Evolutionary conservation across 2,113 vertebrate genomes (phyloP), one percentile per base, ranked within the genome.

Genomic region (Phalacrocorax aristotelis): DNA sequence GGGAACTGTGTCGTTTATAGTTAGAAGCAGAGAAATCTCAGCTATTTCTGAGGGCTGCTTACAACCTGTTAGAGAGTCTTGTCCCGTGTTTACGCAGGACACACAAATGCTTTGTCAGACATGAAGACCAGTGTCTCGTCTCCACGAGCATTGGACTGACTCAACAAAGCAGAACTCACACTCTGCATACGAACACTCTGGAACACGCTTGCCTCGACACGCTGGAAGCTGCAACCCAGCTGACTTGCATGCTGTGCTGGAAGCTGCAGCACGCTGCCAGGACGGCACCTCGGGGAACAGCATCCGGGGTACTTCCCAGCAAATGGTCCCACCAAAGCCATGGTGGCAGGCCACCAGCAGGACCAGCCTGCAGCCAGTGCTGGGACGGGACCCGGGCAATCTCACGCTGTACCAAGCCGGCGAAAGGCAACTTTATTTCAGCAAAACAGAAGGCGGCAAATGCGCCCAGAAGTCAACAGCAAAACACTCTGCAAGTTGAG

Each of bases 401-500:
- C 30, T 40, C 52, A 25, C 11, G 3, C 30, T 10, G 10, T 15
- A 58, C 44, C n/a, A 20, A 44, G 42, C 30, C 0, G 8, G 86
- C 55, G 61, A 57, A 74, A 92, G 46, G 49, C 1, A 4, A 46
- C 34, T 84, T 78, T 30, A 29, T 51, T 80, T 42, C 65, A 66
- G n/a, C 14, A 34, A 40, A 68, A 44, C 40, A 48, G 38, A 44
- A 42, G 21, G 32, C 70, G 48, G 76, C 72, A 86, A 91, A 94
- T 1, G 26, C 89, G 66, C 65, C 49, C 81, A 61, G 44, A 78
- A 86, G 58, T 58, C 83, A 80, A 66, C 26, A 87, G 83, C 94
- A 93, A 94, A 97, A 92, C 82, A 69, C 95, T 95, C 87, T 79
- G 92, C 85, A 96, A 97, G 96, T 81, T 79, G 96, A 13, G 69